Evolutionary conservation across 2,888 invertebrate species (phyloP), one percentile per base, ranked within the genome.

Genomic region (Alloscopus bannaensis): DNA sequence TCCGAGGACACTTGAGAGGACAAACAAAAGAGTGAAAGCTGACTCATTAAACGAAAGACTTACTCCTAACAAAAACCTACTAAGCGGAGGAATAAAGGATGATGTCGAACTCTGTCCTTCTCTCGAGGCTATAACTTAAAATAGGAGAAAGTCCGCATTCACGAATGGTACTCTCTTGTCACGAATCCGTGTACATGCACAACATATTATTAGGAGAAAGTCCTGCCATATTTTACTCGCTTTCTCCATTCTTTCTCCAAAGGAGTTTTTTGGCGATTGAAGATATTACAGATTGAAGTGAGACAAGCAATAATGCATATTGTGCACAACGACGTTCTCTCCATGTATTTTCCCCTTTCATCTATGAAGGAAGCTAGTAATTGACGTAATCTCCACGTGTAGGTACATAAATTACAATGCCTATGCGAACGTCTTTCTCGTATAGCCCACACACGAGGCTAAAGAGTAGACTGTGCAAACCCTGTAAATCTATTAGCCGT

Each of bases 11-110:
- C 59, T 59, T 59, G 59, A 59, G 59, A 59, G 31, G 59, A 31
- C 59, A 59, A 59, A 59, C 59, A 59, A 59, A 59, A 65, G 47
- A 50, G 65, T 50, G 40, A 65, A 65, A 50, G 50, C 50, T 45
- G 47, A 50, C 47, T 50, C 50, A 65, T 65, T 65, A 65, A 45
- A 50, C 65, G 20, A 45, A 65, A 29, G 50, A 47, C 65, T 22
- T 65, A 22, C 18, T 59, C n/a, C 59, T n/a, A n/a, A n/a, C n/a
- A n/a, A n/a, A n/a, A n/a, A n/a, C n/a, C n/a, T n/a, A n/a, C n/a
- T n/a, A n/a, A n/a, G n/a, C n/a, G n/a, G 1, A 28, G 28, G 29
- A 29, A 28, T 4, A 57, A 13, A 57, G 57, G 16, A 29, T 29
- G 31, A 59, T 31, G 31, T 59, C 59, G 55, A 55, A 55, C n/a